Evolutionary conservation across 2,888 invertebrate genomes (phyloP), one percentile per base, ranked within the genome.

Genomic region (Furcula furcula): DNA sequence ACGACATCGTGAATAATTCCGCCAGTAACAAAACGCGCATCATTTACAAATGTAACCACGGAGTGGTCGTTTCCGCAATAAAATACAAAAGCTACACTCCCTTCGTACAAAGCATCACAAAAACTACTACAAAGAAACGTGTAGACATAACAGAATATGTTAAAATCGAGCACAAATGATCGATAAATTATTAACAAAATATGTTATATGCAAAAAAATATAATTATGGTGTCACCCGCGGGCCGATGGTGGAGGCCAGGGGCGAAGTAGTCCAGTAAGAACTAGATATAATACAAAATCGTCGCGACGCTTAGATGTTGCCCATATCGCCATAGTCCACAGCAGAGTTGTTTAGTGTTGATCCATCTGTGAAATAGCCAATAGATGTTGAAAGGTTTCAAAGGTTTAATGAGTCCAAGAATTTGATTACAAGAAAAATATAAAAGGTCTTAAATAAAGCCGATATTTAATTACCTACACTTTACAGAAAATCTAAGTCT

Each of bases 301-400:
- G 46, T 55, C 49, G 46, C 51, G 65, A 71, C 60, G 69, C 66
- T 51, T 43, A 45, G 70, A 54, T 69, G 68, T 46, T 55, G 55
- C 55, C 56, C 51, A 70, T 64, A 66, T 67, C 64, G 46, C 31
- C 44, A 47, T 54, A 44, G 43, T 63, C 53, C 56, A 46, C 46
- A 46, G 46, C 43, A 43, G 55, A 53, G 58, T 59, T 61, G 51
- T 67, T 77, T 88, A 87, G 62, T 86, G 86, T 60, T 87, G 87
- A 66, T 88, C 87, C 87, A 88, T 88, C 87, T 88, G 79, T 34
- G 74, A 77, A 28, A n/a, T n/a, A n/a, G n/a, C n/a, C n/a, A n/a
- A n/a, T n/a, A n/a, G n/a, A n/a, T n/a, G n/a, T n/a, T n/a, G n/a
- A n/a, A n/a, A n/a, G n/a, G n/a, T n/a, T n/a, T n/a, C n/a, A n/a